Evolutionary conservation across 2,797 vertebrate genomes (phyloP), one percentile per base, ranked within the genome.

Genomic region (Chrosomus eos): DNA sequence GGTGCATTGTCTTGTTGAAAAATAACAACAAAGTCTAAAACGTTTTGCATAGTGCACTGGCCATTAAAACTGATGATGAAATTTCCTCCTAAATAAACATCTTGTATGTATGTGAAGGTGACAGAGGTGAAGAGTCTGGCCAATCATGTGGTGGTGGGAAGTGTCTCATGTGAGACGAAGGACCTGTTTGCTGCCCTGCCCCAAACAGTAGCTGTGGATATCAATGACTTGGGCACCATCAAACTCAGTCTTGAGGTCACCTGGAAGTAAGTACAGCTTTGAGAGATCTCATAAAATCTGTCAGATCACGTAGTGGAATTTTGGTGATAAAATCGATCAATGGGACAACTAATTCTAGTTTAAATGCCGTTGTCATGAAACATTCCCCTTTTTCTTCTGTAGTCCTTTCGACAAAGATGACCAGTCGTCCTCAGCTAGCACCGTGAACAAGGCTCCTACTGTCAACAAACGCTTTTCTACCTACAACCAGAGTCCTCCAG

Each of bases 361-460:
- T 21, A 26, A 26, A 28, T 64, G n/a, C 6, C 36, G 28, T 62
- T 31, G 10, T 71, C 36, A 58, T 55, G 10, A 53, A 70, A 71
- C 70, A 43, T 1, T 81, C 1, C 64, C 62, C 14, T 18, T 18
- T 62, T 74, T 79, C 4, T 83, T 5, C 51, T 82, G 23, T 88
- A 99, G 98, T 92, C 98, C 98, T 21, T 99, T 99, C 0, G 98
- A 99, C 91, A 99, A 98, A 92, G 97, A 99, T 0, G 98, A 99
- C 89, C 97, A 95, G 89, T 94, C 95, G 0, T 97, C 97, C 0
- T 92, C 97, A 16, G 93, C 96, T n/a, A 96, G 96, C 91, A 93
- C 95, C 0, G 96, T 99, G 88, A 98, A 95, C 93, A 99, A 98
- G 90, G 92, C 96, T 26, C 96, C 97, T 60, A 96, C 95, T 0